Evolutionary conservation across 1,140 invertebrate genomes (phyloP).

Genomic region (Cydia amplana): DNA sequence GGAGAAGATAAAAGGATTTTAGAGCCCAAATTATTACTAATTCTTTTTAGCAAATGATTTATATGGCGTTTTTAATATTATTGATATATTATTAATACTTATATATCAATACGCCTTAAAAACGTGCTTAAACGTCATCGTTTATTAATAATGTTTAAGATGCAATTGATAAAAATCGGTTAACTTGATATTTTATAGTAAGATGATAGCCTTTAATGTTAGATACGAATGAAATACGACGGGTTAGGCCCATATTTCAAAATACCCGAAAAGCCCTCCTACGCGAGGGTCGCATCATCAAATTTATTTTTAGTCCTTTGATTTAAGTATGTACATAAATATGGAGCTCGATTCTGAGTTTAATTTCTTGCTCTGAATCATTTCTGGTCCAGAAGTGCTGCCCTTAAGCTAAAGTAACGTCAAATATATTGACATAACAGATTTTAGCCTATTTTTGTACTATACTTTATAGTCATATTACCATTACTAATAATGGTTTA

Average conservation of each 20-base stretch:
- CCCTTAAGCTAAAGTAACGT: too few species aligned
- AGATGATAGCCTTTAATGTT: slow-evolving; percentile 40
- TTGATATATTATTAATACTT: too few species aligned
- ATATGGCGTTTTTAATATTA: too few species aligned
- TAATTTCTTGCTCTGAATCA: too few species aligned
- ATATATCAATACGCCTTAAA: neutral
- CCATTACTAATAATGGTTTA: too few species aligned
- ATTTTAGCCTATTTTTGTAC: too few species aligned
- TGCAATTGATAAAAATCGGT: slow-evolving; percentile 38
- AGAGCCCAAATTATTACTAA: neutral
- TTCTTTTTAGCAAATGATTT: too few species aligned
- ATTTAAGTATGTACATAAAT: slow-evolving; percentile 35
- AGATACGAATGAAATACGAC: slow-evolving; percentile 38
- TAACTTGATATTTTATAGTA: slow-evolving; percentile 48
- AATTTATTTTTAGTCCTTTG: slow-evolving; percentile 47
- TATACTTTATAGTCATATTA: too few species aligned
- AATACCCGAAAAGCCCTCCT: slow-evolving; percentile 14
- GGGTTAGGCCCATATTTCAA: slow-evolving; percentile 14
- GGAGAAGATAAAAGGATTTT: neutral
- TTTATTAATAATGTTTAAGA: neutral
- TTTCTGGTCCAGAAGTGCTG: too few species aligned
- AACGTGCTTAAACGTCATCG: neutral
- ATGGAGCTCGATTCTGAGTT: neutral
- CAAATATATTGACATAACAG: too few species aligned
- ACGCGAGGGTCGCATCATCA: slow-evolving; percentile 8